Base-by-base conservation (phyloP, 2,888 invertebrate species). In the Ectropis crepuscularia region DNA sequence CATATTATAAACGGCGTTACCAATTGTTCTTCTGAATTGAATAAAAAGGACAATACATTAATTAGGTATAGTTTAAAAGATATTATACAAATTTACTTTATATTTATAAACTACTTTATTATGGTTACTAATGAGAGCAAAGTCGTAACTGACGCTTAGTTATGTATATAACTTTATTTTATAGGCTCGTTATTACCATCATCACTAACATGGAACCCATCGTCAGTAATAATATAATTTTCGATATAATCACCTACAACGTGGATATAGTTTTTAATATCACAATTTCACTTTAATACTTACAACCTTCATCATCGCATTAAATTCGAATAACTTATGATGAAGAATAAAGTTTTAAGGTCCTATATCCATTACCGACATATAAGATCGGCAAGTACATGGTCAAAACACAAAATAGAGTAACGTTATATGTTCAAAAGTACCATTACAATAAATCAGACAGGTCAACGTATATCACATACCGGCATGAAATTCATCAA, bases 401-500 rank as follows among this genome's bases (percentile, higher is more conserved):
- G 39, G 65, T 16, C 58, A 63, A 58, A 28, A 48, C 62, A 60
- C 43, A 69, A 63, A 68, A 67, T 57, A 47, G 57, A 71, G 63
- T 67, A 65, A 65, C 61, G 64, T 66, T 67, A 57, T 57, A 53
- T 59, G 63, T 58, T 69, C 71, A 62, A 69, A 69, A 69, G 46
- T 64, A 43, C 47, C 48, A 62, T 68, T 65, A 73, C 57, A 67
- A 65, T 67, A 61, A 61, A 63, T 70, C 68, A 64, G 65, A 10
- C 66, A 65, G 72, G 72, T 75, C 78, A 80, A 74, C 78, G 73
- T 73, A 78, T 75, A 77, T 88, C 82, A 77, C 88, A 78, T 70
- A 75, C 75, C 74, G 71, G 74, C 78, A 81, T 78, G 76, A 88
- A 88, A 88, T 88, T 86, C 86, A 86, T 83, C 89, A 83, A 79